Evolutionary conservation across 2,888 invertebrate species (phyloP), one percentile per base, ranked within the genome.

Genomic region (Penaeus monodon): DNA sequence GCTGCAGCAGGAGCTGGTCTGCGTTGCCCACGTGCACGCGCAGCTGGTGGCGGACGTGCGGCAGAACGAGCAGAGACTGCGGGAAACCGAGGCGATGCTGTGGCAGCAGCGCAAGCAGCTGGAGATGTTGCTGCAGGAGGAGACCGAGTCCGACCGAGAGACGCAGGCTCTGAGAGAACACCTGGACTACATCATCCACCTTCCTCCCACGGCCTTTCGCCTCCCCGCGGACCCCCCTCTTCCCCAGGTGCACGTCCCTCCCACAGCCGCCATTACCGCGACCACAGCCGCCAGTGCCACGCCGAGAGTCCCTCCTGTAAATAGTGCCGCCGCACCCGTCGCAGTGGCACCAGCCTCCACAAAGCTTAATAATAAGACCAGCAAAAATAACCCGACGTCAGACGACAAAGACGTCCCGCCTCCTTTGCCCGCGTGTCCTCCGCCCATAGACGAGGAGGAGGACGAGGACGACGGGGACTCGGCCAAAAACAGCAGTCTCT

Each of bases 131-230:
- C 79, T 86, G 17, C 74, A 84, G 57, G 89, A 89, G 65, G 89
- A 89, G 64, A 78, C 81, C 3, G 88, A 87, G 27, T 85, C 81
- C 49, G 89, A 89, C 68, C 65, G 77, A 29, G 89, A 89, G 79
- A 87, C 88, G 17, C 73, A 66, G 33, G 88, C 86, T 10, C 44
- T 86, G 49, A 84, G 80, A 38, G 78, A 88, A 65, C 88, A 89
- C 44, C 82, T 89, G 2, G 88, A 89, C n/a, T 89, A 89, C 66
- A 89, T 89, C 64, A 84, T 89, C 24, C 89, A 89, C 77, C 86
- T 89, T 63, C 89, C 89, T 44, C 89, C 89, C 44, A 86, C 88
- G n/a, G 89, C 89, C 66, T 89, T 89, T 73, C 68, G 70, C 29
- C 79, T 88, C n/a, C 84, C 89, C 63, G 65, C 63, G 17, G 57